Evolutionary conservation across 2,113 vertebrate species (phyloP), one percentile per base, ranked within the genome.

Genomic region (Hyperopisus bebe): DNA sequence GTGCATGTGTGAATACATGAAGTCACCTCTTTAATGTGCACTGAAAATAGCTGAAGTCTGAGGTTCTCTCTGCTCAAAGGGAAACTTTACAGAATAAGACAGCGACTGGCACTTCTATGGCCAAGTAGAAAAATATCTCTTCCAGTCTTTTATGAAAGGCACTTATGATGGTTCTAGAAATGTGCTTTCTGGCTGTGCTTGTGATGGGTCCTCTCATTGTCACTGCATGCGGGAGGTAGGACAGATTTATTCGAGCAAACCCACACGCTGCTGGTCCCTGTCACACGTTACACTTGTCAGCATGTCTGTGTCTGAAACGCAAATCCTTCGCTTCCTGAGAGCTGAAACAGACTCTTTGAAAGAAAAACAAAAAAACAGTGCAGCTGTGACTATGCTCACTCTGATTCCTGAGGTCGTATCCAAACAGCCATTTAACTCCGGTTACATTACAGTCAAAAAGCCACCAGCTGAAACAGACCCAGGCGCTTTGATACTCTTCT

Each of bases 121-220:
- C 88, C 55, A 90, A 88, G 91, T 93, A 94, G 11, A 94, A 92
- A 94, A 93, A 94, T 91, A 53, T 51, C 85, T 93, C 91, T 92
- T 91, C 87, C 66, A 90, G 92, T 92, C 15, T 90, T 27, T 89
- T 48, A 88, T 85, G 92, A 90, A 85, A 95, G 92, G 93, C 94
- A 94, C 94, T 94, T 92, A 83, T 77, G 58, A 84, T n/a, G 47
- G 27, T 58, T 74, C 39, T 39, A 55, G 24, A 47, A 51, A 51
- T 51, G 89, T 82, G 42, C 62, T 90, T 90, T n/a, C 88, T 89
- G 91, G 92, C 92, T 92, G 91, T 89, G 89, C 91, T 92, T 91
- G 17, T 90, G 93, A 94, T 91, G 44, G 42, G 44, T 11, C 11
- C 62, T 31, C 27, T 70, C 62, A 6, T 1, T 70, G 62, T 31